phyloP scores from a whole-genome alignment of 2,888 invertebrate genomes.

The Phytoseiulus persimilis region DNA sequence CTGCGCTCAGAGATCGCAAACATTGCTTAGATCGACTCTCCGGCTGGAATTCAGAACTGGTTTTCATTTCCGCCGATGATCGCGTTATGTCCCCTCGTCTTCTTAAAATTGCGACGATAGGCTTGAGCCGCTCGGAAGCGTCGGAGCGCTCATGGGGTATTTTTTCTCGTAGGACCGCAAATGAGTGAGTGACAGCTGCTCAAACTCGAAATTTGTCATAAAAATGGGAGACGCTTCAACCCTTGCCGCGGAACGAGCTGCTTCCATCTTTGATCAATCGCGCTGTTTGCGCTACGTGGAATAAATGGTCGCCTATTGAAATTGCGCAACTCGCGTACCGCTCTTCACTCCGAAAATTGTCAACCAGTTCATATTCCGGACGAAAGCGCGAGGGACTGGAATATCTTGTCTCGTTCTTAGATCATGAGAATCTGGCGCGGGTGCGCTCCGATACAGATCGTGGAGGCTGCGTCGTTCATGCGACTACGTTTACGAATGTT shows the following conservation, averaged over 20 bases:
- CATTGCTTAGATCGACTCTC: too few species aligned
- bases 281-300: background rate
- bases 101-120: too few species aligned
- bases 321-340: background rate
- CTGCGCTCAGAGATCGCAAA: too few species aligned
- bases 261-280: background rate
- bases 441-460: too few species aligned
- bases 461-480: too few species aligned
- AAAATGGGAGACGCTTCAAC: background rate
- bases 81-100: too few species aligned
- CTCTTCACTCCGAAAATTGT: background rate
- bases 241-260: background rate
- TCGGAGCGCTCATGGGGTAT: background rate
- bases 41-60: too few species aligned
- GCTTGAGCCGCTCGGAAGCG: background rate
- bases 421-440: too few species aligned
- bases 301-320: background rate
- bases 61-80: too few species aligned
- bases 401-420: background rate
- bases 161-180: too few species aligned
- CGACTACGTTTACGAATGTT: too few species aligned
- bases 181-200: background rate
- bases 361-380: background rate
- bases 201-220: background rate
- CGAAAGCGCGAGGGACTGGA: background rate